A percentile compares a stretch with the other conserved stretches of the same genome.
Conservation (phyloP, 2,888 invertebrate species). For the Clostera curtula region DNA sequence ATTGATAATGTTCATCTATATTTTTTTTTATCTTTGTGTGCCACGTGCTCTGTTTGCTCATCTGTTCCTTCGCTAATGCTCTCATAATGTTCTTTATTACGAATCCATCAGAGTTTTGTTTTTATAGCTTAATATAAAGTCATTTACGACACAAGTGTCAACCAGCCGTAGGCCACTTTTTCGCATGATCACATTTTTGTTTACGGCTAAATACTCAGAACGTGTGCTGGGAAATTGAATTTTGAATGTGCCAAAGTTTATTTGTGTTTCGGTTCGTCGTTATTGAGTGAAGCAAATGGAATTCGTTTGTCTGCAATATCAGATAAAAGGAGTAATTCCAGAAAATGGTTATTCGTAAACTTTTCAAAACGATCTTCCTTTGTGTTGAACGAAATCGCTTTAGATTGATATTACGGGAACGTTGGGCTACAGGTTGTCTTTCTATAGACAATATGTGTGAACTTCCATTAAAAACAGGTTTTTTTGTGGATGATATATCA, state of each 20-base stretch:
- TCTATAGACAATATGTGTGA: too few species aligned
- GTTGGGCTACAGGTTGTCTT: too few species aligned
- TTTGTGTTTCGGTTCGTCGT: conserved; percentile 3
- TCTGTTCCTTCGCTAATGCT: conserved; percentile 18
- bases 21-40: conserved; percentile 36
- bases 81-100: conserved; percentile 18
- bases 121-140: conserved; percentile 34
- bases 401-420: too few species aligned
- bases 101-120: conserved; percentile 15
- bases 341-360: neutral
- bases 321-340: too few species aligned
- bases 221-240: conserved; percentile 23
- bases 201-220: conserved; percentile 37
- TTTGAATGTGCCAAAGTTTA: conserved; percentile 8
- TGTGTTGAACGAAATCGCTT: too few species aligned
- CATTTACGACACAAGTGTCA: conserved; percentile 55
- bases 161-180: conserved; percentile 54
- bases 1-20: conserved; percentile 34
- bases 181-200: conserved; percentile 58
- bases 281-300: conserved; percentile 4
- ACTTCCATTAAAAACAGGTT: too few species aligned
- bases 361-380: neutral
- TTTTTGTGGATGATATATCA: too few species aligned
- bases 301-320: neutral
- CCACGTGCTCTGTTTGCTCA: conserved; percentile 37